Percentiles rank a stretch among this genome's conserved stretches.
phyloP scores from a whole-genome alignment of 2,113 vertebrate species.

The Neopipo cinnamomea region DNA sequence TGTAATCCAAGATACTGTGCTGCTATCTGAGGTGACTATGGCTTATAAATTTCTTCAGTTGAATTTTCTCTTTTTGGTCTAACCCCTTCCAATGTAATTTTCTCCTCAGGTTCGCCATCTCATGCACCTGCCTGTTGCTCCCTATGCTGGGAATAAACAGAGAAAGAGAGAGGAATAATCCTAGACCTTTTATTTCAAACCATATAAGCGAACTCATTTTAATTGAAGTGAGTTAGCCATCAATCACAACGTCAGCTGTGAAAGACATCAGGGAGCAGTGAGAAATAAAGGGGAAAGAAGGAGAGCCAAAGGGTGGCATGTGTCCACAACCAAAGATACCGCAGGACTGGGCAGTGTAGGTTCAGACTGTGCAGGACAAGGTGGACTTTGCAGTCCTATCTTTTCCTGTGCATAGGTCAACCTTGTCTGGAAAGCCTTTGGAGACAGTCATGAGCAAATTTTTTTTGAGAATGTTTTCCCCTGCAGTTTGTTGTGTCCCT shows the following conservation, averaged over 20 bases:
- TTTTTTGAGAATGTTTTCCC: background rate
- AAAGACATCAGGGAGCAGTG: background rate
- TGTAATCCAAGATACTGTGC: background rate
- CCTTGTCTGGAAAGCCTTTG: background rate
- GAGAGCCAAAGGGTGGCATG: background rate
- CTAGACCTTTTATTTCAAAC: background rate
- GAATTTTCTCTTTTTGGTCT: background rate
- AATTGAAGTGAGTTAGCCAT: background rate
- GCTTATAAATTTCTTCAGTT: background rate
- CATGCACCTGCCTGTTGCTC: background rate
- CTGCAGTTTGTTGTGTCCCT: background rate
- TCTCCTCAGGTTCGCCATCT: background rate
- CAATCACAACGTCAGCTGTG: background rate
- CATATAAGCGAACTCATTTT: background rate
- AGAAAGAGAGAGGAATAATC: background rate
- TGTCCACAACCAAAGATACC: background rate
- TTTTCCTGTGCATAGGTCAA: background rate
- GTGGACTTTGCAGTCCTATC: background rate
- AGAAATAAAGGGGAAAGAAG: background rate
- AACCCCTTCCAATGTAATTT: background rate
- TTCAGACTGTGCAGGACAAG: background rate
- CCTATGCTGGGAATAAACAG: background rate
- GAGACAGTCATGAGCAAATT: background rate
- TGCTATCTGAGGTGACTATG: background rate
- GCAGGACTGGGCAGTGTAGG: background rate